These are phyloP conservation scores for Odontamblyopus rebecca DNA, from an alignment of 2,797 vertebrate species.

Conservation along the genomic window DNA sequence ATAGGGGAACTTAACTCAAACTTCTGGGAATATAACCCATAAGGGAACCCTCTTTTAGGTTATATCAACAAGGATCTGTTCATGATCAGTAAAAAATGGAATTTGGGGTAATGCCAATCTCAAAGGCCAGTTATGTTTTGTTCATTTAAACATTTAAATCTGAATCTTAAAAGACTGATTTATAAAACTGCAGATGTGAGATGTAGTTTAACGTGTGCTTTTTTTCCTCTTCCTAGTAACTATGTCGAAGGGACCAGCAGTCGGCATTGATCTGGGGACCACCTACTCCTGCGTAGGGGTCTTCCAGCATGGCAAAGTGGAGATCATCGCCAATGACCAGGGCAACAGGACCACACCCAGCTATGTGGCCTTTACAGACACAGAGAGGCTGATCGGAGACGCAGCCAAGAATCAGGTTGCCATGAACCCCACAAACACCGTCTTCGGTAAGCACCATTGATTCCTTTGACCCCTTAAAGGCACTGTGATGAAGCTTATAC, in stretches of 20 bases:
- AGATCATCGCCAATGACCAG: constrained; percentile 97
- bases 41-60: too few species aligned
- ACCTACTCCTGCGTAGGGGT: constrained; percentile 97
- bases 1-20: too few species aligned
- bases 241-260: constrained; percentile 98
- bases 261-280: constrained; percentile 96
- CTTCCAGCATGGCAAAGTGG: constrained; percentile 97
- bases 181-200: too few species aligned
- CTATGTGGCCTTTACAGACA: constrained; percentile 95
- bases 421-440: constrained; percentile 97
- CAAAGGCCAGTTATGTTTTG: too few species aligned
- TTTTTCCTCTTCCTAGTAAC: constrained; percentile 25
- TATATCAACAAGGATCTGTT: too few species aligned
- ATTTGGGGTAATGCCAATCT: too few species aligned
- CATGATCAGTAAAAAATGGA: too few species aligned
- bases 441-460: constrained; percentile 86
- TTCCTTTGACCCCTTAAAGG: constrained; percentile 36
- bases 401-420: constrained; percentile 98
- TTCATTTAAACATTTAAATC: too few species aligned
- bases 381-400: constrained; percentile 91
- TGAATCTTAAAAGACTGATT: too few species aligned
- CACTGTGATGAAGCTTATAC: too few species aligned
- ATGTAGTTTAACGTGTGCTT: too few species aligned
- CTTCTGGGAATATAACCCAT: too few species aligned
- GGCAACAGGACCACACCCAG: constrained; percentile 96